Conservation (phyloP, 1,140 invertebrate genomes). For the Cotesia typhae region DNA sequence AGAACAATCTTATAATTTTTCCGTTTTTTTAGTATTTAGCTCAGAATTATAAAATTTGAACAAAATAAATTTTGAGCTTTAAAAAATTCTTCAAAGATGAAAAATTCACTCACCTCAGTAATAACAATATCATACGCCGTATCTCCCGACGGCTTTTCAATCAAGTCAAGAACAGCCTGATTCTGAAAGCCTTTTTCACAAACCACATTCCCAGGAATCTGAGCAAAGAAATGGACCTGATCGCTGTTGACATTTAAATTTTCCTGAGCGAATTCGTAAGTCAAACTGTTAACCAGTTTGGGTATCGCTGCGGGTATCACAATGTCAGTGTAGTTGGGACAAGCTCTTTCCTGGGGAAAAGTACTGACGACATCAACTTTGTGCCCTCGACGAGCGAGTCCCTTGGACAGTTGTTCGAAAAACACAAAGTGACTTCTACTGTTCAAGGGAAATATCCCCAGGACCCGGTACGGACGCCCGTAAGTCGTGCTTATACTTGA, state of each 20-base stretch:
- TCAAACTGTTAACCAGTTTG: conserved; percentile 27
- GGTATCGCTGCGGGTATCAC: conserved; percentile 11
- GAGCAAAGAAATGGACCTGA: neutral
- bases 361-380: conserved; percentile 51
- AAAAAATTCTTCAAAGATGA: neutral
- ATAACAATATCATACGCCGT: conserved; percentile 51
- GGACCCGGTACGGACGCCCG: conserved; percentile 37
- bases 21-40: neutral
- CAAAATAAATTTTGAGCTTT: no score
- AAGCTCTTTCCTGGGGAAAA: conserved; percentile 38
- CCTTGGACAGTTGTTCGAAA: conserved; percentile 51
- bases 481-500: no score
- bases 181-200: conserved; percentile 37
- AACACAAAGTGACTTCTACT: conserved; percentile 56
- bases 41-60: no score
- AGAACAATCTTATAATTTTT: neutral
- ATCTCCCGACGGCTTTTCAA: conserved; percentile 47
- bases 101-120: conserved; percentile 41
- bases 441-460: conserved; percentile 48
- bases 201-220: conserved; percentile 12
- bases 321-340: conserved; percentile 47
- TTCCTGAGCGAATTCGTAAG: neutral
- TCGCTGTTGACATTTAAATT: neutral
- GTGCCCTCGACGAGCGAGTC: conserved; percentile 55
- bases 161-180: conserved; percentile 43